Conservation (phyloP, 2,888 invertebrate genomes). For the Ferdinandea cuprea region DNA sequence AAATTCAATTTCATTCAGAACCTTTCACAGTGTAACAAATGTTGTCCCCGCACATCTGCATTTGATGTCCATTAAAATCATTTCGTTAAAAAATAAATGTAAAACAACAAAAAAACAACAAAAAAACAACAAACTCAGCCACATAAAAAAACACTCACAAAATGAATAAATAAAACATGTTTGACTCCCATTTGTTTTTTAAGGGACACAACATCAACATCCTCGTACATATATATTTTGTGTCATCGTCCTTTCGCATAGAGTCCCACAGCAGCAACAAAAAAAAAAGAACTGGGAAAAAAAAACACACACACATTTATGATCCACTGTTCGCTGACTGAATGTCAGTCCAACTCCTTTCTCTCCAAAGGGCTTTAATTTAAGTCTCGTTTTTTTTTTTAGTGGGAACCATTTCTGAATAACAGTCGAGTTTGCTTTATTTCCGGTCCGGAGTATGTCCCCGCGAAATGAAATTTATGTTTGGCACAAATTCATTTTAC, state of each 20-base stretch:
- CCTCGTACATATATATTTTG: conserved; percentile 19
- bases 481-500: conserved; percentile 64
- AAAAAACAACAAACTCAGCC: neutral
- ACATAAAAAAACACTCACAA: conserved; percentile 43
- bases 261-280: neutral
- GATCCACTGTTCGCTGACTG: conserved; percentile 38
- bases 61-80: conserved; percentile 63
- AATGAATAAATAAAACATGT: conserved; percentile 56
- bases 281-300: too few relatives aligned
- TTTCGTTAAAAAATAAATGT: conserved; percentile 20
- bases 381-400: conserved; percentile 38
- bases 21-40: conserved; percentile 11
- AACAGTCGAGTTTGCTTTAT: conserved; percentile 33
- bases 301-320: conserved; percentile 55
- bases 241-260: conserved; percentile 17
- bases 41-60: conserved; percentile 49
- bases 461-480: conserved; percentile 64
- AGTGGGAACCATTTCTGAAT: conserved; percentile 33
- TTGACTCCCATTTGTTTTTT: conserved; percentile 52
- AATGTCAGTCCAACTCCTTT: conserved; percentile 31
- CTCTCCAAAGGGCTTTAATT: conserved; percentile 28
- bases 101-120: too few relatives aligned
- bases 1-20: conserved; percentile 3
- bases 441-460: too few relatives aligned
- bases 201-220: conserved; percentile 30